Evolutionary conservation across 2,888 invertebrate species (phyloP), one percentile per base, ranked within the genome.

Genomic region (Xestia xanthographa): DNA sequence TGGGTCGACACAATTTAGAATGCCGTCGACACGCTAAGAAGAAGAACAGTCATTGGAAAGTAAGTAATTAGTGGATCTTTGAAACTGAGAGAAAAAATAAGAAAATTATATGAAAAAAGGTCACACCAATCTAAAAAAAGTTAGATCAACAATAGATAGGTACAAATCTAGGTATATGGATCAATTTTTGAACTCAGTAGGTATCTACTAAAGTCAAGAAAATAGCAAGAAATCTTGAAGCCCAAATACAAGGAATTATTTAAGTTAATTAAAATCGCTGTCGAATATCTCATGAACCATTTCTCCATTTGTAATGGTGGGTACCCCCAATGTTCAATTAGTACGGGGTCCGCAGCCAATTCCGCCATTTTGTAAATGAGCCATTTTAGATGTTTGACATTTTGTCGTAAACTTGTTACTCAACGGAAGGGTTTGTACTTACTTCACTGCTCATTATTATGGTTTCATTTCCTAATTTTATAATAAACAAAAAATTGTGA

Each of bases 321-420:
- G 68, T 65, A 43, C 41, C 65, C 50, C 2, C 2, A 67, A 66
- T 71, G 84, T 86, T 86, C 60, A 83, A 83, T 86, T 86, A 86
- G 63, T 41, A 34, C 58, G 79, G 58, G 58, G 79, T 78, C 68
- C 60, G n/a, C 43, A 65, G 45, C 56, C 38, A 65, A 58, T n/a
- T 65, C 11, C 26, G 14, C 56, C 65, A 68, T 79, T 68, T 78
- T 68, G 79, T 71, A 17, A 83, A 86, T 71, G 86, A 73, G 50
- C 70, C 70, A 73, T 86, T 86, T 86, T 45, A 71, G 34, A 78
- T 83, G 86, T 83, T 86, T 73, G 84, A 86, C 86, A 83, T 79
- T 86, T 71, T 66, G 67, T 73, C 72, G 70, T 83, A 60, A 85
- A 82, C 69, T 81, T 85, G 66, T 62, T 68, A 85, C 69, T 48